Percentiles rank a stretch among this genome's conserved stretches.
These are phyloP conservation scores for Drosophila equinoxialis DNA, from an alignment of 1,140 invertebrate genomes.

Conservation along the genomic window DNA sequence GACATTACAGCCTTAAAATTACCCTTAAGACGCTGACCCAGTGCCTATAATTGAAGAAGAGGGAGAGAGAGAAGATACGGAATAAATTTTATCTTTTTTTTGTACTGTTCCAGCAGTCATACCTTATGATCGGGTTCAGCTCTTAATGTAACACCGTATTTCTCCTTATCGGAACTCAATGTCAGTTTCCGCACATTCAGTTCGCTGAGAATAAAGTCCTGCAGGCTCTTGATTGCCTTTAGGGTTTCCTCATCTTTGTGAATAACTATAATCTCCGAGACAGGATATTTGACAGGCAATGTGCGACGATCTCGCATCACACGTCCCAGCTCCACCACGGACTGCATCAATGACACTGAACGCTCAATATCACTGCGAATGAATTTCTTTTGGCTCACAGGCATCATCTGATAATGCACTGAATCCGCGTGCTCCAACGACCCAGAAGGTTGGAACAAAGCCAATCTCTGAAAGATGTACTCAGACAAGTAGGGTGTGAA, in stretches of 20 bases:
- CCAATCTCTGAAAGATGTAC: conserved; percentile 96
- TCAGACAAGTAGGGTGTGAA: conserved; percentile 99
- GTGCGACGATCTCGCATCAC: conserved; percentile 96
- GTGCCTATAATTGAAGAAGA: conserved; percentile 71
- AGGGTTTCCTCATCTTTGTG: conserved; percentile 92
- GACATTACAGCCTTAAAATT: conserved; percentile 94
- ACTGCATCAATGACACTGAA: conserved; percentile 95
- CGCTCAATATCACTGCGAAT: conserved; percentile 95
- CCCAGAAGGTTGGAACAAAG: conserved; percentile 62
- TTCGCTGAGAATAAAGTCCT: conserved; percentile 96
- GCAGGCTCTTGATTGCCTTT: conserved; percentile 91
- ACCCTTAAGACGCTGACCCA: conserved; percentile 94
- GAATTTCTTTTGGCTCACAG: conserved; percentile 87
- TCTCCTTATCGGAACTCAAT: conserved; percentile 94
- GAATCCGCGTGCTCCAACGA: conserved; percentile 83
- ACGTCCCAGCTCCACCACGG: conserved; percentile 96
- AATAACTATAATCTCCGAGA: conserved; percentile 97
- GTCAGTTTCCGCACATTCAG: conserved; percentile 96
- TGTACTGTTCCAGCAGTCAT: neutral
- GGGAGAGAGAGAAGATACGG: neutral
- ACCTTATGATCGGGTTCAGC: conserved; percentile 95
- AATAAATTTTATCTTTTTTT: neutral
- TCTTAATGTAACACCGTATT: conserved; percentile 95
- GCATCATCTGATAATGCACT: conserved; percentile 95
- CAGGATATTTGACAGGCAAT: conserved; percentile 97